These are phyloP conservation scores for Limenitis camilla DNA, from an alignment of 2,888 invertebrate species.

Conservation along the genomic window DNA sequence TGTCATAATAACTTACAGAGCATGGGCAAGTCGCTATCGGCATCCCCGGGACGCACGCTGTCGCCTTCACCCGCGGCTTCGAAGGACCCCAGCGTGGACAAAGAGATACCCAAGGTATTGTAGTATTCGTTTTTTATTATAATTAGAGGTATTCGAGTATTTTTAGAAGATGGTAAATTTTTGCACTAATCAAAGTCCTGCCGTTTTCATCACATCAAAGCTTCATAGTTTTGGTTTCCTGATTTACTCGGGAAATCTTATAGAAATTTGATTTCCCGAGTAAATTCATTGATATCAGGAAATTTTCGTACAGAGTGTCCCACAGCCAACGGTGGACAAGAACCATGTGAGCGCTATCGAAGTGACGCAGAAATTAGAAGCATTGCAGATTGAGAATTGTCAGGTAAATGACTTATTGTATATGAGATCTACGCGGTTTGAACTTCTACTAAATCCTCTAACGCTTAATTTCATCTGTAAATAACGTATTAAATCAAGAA, in stretches of 20 bases:
- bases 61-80: conserved; percentile 66
- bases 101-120: conserved; percentile 26
- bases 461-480: not conserved
- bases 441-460: too few species aligned
- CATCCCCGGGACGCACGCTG: conserved; percentile 65
- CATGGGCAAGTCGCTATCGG: conserved; percentile 37
- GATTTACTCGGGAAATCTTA: too few species aligned
- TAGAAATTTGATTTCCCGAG: not conserved
- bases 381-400: conserved; percentile 42
- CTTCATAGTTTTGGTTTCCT: too few species aligned
- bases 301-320: conserved; percentile 4
- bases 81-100: conserved; percentile 44
- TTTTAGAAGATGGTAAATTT: too few species aligned
- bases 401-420: conserved; percentile 3
- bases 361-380: conserved; percentile 60
- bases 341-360: conserved; percentile 50
- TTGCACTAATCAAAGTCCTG: too few species aligned
- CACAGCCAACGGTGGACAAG: conserved; percentile 27
- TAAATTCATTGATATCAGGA: not conserved
- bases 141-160: not conserved
- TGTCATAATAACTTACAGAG: conserved; percentile 2
- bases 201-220: too few species aligned
- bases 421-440: too few species aligned
- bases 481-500: not conserved
- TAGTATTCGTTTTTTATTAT: not conserved